A percentile compares a stretch with the other conserved stretches of the same genome.
These are phyloP conservation scores for Aphyosemion australe DNA, from an alignment of 2,113 vertebrate species.

Conservation along the genomic window DNA sequence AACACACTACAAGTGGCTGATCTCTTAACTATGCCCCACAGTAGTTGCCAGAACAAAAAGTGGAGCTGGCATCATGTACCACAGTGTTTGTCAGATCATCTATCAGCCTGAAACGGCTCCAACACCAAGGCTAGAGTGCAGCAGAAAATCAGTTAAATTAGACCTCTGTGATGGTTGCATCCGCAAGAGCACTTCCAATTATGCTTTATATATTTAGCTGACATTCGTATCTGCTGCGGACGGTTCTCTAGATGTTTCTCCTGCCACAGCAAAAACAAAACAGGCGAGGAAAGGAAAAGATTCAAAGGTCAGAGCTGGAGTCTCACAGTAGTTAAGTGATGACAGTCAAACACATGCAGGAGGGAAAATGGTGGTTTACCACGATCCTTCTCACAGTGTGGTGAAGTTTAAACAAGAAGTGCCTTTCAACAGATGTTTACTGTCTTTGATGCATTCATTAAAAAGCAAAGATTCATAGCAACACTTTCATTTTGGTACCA, in stretches of 20 bases:
- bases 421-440: background rate
- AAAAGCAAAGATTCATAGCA: too few relatives aligned
- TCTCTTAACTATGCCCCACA: slow-evolving; percentile 44
- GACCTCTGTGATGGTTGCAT: slow-evolving; percentile 34
- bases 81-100: slow-evolving; percentile 50
- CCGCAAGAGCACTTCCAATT: slow-evolving; percentile 23
- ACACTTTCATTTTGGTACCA: too few relatives aligned
- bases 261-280: slow-evolving; percentile 13
- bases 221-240: slow-evolving; percentile 10
- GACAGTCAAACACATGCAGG: too few relatives aligned
- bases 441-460: too few relatives aligned
- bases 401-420: background rate
- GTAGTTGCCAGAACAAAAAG: slow-evolving; percentile 25
- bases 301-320: slow-evolving; percentile 53
- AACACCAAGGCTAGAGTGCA: slow-evolving; percentile 11
- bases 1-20: slow-evolving; percentile 34
- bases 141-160: slow-evolving; percentile 50
- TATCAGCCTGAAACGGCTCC: slow-evolving; percentile 43
- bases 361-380: too few relatives aligned
- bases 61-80: slow-evolving; percentile 10
- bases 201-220: slow-evolving; percentile 30
- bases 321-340: background rate
- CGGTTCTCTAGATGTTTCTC: slow-evolving; percentile 6
- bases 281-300: slow-evolving; percentile 5
- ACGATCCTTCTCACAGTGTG: too few relatives aligned